phyloP scores from a whole-genome alignment of 2,888 invertebrate genomes.

The Octonoba sinensis region DNA sequence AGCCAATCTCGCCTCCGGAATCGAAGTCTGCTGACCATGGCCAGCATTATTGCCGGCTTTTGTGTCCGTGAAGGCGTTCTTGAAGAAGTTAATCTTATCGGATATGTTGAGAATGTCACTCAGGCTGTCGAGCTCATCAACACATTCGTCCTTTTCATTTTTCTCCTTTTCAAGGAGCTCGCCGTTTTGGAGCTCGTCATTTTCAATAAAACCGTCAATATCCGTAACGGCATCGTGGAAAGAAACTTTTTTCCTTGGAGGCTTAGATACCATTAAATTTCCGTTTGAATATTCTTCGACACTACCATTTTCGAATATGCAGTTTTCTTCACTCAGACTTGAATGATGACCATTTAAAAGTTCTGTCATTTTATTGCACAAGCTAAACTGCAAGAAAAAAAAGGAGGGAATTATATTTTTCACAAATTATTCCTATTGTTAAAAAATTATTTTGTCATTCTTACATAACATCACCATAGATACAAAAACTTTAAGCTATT shows the following conservation, averaged over 20 bases:
- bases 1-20: constrained; percentile 58
- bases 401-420: too few relatives aligned
- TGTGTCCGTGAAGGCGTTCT: constrained; percentile 28
- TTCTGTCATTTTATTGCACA: too few relatives aligned
- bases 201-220: constrained; percentile 21
- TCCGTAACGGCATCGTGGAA: constrained; percentile 50
- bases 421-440: too few relatives aligned
- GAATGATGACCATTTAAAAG: too few relatives aligned
- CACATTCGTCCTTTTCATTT: neutral
- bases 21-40: constrained; percentile 57
- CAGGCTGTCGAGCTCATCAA: constrained; percentile 4
- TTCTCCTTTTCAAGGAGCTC: neutral
- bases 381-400: too few relatives aligned
- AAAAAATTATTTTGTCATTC: too few relatives aligned
- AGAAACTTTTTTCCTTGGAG: constrained; percentile 37
- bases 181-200: neutral
- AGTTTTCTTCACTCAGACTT: too few relatives aligned
- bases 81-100: constrained; percentile 55
- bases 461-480: too few relatives aligned
- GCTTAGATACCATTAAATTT: too few relatives aligned
- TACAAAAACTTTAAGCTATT: too few relatives aligned
- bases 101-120: constrained; percentile 36
- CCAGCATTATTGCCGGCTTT: constrained; percentile 27
- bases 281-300: too few relatives aligned
- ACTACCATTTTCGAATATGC: too few relatives aligned